Conservation (phyloP, 2,888 invertebrate genomes). For the Hyalella azteca region DNA sequence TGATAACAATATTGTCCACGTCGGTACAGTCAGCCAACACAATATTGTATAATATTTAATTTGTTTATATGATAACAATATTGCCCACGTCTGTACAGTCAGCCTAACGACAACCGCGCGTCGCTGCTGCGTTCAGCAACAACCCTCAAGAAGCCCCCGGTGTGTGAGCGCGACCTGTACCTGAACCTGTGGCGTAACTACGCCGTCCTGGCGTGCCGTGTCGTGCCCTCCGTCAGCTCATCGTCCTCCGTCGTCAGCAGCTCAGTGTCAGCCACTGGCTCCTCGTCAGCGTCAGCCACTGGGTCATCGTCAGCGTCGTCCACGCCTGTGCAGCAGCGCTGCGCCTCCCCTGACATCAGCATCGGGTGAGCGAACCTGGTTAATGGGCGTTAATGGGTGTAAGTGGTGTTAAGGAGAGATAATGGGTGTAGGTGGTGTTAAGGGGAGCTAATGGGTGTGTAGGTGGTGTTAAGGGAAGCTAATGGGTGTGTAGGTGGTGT, state of each 20-base stretch:
- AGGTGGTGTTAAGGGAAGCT: neutral
- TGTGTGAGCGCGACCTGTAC: slow-evolving; percentile 92
- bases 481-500: neutral
- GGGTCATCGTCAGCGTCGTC: slow-evolving; percentile 64
- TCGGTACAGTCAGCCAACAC: too few species aligned
- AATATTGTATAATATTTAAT: too few species aligned
- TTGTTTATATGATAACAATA: too few species aligned
- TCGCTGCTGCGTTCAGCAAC: slow-evolving; percentile 88
- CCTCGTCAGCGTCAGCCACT: neutral
- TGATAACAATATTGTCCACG: too few species aligned
- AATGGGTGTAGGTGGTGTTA: neutral
- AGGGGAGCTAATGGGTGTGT: neutral
- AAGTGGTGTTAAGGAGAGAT: neutral
- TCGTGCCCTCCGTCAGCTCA: slow-evolving; percentile 73
- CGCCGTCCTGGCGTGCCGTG: slow-evolving; percentile 92
- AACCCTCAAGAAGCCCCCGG: slow-evolving; percentile 86
- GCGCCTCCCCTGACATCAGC: slow-evolving; percentile 90
- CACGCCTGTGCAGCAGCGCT: slow-evolving; percentile 83
- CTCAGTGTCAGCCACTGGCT: neutral
- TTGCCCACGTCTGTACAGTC: slow-evolving; percentile 68
- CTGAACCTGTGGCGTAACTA: slow-evolving; percentile 98
- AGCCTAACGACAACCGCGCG: slow-evolving; percentile 94
- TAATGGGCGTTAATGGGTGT: neutral
- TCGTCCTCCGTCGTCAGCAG: neutral
- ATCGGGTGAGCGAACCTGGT: slow-evolving; percentile 72